Percentiles rank a stretch among this genome's conserved stretches.
Evolutionary conservation across 2,888 invertebrate species (phyloP).

Genomic region (Stenotaenia linearis): DNA sequence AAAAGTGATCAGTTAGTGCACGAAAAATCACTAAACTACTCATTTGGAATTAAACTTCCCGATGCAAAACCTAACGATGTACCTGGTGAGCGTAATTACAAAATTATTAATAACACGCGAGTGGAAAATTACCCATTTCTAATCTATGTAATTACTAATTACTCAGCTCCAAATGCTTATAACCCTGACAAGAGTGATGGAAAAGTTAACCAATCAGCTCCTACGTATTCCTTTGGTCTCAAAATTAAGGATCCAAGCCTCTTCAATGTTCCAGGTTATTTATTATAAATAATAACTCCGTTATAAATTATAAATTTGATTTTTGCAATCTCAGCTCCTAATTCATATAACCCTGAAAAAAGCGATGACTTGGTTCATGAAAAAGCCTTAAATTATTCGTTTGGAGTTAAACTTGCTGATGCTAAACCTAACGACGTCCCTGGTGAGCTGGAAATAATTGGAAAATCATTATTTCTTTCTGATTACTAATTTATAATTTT

Average conservation of each 20-base stretch:
- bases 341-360: conserved; percentile 73
- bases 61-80: no score
- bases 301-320: not conserved
- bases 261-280: conserved; percentile 24
- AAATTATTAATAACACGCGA: no score
- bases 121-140: no score
- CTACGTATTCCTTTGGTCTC: conserved; percentile 65
- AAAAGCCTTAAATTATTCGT: conserved; percentile 62
- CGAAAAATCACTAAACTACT: no score
- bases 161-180: conserved; percentile 75
- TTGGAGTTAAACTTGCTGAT: conserved; percentile 64
- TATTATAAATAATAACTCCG: no score
- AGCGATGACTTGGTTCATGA: conserved; percentile 56
- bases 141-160: no score
- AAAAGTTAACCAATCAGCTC: conserved; percentile 53
- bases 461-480: not conserved
- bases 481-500: conserved; percentile 49
- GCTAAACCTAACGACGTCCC: no score
- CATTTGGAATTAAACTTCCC: no score
- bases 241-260: conserved; percentile 48
- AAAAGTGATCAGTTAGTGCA: no score
- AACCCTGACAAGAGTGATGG: conserved; percentile 63
- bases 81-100: no score
- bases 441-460: no score
- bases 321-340: conserved; percentile 74